phyloP scores from a whole-genome alignment of 2,797 vertebrate species.

The Linurgus olivaceus region DNA sequence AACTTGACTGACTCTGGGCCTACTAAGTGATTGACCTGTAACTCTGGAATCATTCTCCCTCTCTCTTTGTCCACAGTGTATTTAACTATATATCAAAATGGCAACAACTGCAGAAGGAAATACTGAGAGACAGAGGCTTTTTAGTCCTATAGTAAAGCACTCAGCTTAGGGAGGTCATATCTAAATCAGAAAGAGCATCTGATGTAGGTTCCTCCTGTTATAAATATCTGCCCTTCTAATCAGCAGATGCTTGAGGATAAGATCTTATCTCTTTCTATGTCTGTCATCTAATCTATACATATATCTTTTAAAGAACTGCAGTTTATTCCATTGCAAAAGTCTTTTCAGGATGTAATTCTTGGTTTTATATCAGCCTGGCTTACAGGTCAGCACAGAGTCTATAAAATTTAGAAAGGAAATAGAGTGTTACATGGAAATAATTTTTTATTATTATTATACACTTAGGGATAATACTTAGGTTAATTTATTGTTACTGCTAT shows the following conservation, averaged over 20 bases:
- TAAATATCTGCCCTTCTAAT: neutral
- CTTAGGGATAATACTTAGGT: neutral
- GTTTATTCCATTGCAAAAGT: neutral
- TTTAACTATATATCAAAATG: neutral
- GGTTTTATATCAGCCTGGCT: neutral
- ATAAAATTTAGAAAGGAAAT: constrained; percentile 11
- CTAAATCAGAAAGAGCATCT: neutral
- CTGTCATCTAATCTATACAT: neutral
- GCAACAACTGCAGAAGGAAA: neutral
- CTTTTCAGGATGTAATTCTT: neutral
- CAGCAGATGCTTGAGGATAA: neutral
- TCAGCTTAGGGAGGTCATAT: neutral
- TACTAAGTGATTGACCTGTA: neutral
- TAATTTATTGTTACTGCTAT: constrained; percentile 13
- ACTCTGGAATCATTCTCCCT: neutral
- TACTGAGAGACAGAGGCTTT: neutral
- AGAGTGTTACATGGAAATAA: neutral
- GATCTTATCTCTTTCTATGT: neutral
- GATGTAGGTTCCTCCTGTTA: neutral
- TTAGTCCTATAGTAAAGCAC: neutral
- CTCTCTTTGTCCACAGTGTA: neutral
- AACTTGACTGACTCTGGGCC: neutral
- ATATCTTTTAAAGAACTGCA: neutral
- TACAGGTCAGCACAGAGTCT: neutral
- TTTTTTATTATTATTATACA: constrained; percentile 11